Evolutionary conservation across 2,888 invertebrate species (phyloP).

Genomic region (Platerodrilus igneus): DNA sequence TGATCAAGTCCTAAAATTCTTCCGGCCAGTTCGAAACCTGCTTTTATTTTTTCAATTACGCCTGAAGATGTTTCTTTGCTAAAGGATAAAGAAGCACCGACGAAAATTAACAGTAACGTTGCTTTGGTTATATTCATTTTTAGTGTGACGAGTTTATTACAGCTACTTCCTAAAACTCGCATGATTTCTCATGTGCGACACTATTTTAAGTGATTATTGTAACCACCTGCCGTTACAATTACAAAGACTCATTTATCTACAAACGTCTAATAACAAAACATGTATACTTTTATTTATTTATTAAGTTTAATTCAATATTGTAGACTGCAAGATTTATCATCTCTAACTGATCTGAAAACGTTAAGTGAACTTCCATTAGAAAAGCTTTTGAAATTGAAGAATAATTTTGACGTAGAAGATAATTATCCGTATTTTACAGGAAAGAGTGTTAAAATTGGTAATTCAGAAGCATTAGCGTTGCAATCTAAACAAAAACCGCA

Average conservation of each 20-base stretch:
- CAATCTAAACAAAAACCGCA: constrained; percentile 31
- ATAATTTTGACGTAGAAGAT: constrained; percentile 40
- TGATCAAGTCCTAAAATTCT: constrained; percentile 48
- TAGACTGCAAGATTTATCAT: constrained; percentile 36
- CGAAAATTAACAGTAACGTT: constrained; percentile 2
- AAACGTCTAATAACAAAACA: neutral
- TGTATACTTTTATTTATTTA: constrained; percentile 8
- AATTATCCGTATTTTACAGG: no score
- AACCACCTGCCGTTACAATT: constrained; percentile 6
- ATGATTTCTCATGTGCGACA: constrained; percentile 29
- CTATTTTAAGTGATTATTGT: constrained; percentile 13
- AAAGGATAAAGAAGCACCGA: constrained; percentile 2
- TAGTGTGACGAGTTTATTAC: no score
- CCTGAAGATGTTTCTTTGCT: constrained; percentile 30
- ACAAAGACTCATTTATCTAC: constrained; percentile 4
- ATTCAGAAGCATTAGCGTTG: constrained; percentile 38
- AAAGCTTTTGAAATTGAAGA: constrained; percentile 61
- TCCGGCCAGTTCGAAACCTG: constrained; percentile 51
- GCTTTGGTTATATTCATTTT: no score
- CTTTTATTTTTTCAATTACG: constrained; percentile 48
- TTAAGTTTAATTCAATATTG: constrained; percentile 5
- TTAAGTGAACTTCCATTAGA: constrained; percentile 67
- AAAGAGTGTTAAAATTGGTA: constrained; percentile 1
- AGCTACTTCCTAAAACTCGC: no score
- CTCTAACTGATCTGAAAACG: constrained; percentile 47